Evolutionary conservation across 2,888 invertebrate genomes (phyloP).

Genomic region (Drosophila fungiperda): DNA sequence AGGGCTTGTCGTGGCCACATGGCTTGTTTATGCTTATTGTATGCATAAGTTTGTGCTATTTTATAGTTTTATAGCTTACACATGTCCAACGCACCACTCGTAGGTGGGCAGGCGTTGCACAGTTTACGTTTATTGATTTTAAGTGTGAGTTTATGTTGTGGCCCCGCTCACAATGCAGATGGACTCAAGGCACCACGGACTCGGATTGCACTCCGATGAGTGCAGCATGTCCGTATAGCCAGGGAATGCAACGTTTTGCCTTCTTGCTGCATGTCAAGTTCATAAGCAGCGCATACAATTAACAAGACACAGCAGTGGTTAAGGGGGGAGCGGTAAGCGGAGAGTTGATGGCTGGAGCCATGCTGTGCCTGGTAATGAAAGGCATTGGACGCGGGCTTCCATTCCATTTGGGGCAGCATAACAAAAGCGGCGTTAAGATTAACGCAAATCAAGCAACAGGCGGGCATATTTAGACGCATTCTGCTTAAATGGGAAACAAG

Average conservation of each 20-base stretch:
- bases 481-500: constrained; percentile 35
- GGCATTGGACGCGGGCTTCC: constrained; percentile 32
- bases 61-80: constrained; percentile 71
- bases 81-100: constrained; percentile 52
- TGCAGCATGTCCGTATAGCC: constrained; percentile 35
- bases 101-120: constrained; percentile 68
- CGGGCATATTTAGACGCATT: constrained; percentile 45
- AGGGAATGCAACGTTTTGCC: constrained; percentile 32
- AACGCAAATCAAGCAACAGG: constrained; percentile 63
- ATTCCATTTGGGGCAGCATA: constrained; percentile 42
- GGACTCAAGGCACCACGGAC: constrained; percentile 11
- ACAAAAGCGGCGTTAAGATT: constrained; percentile 62
- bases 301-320: constrained; percentile 32
- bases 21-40: constrained; percentile 71
- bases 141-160: constrained; percentile 75
- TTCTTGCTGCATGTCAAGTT: constrained; percentile 69
- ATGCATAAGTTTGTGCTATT: constrained; percentile 73
- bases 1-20: constrained; percentile 37
- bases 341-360: constrained; percentile 27
- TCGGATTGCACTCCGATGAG: constrained; percentile 27
- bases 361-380: constrained; percentile 64
- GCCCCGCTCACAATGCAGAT: constrained; percentile 17
- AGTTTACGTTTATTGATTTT: constrained; percentile 76
- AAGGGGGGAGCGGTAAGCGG: not conserved
- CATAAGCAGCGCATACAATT: constrained; percentile 70